Base-by-base conservation (phyloP, 2,797 vertebrate genomes). In the Epinephelus awoara region DNA sequence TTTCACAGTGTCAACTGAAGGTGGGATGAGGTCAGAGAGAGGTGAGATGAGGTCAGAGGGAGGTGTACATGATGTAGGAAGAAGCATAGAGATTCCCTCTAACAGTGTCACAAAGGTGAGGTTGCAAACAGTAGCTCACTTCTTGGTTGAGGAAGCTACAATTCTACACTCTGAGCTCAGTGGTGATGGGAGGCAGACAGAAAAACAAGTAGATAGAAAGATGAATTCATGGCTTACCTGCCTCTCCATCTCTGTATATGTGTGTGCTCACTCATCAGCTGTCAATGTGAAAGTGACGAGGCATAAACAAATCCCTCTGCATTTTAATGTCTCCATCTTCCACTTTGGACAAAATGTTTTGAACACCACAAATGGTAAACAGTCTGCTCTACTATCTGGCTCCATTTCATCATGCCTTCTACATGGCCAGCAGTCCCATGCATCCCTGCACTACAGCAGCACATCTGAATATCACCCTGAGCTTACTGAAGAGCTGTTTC, bases 1-100 rank as follows among this genome's bases (percentile, higher is more conserved):
- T 78, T 75, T 73, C 62, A 67, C 66, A 7, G 55, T 63, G 62
- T 68, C 71, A 72, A 23, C 3, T 67, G 67, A 67, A 74, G 77
- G 66, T 77, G 66, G 10, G 38, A 11, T 8, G 38, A 40, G 38
- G 38, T 21, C 56, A 50, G 49, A 61, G 19, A 42, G 62, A 42
- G 57, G 52, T 74, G 21, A 46, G 44, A 21, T 27, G 19, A 57
- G 15, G 56, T 34, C 27, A 58, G 58, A 34, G 13, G 62, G 54
- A 40, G 59, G 40, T 11, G 11, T 8, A 10, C 29, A 17, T 10
- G 23, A 67, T 74, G 67, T 2, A 12, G 59, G 58, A 47, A 18
- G 62, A 71, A 55, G 49, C 23, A 12, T 17, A 14, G 55, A 70
- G 27, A 67, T 58, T 46, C 38, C n/a, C 46, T 58, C 47, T 29